Conservation (phyloP, 1,140 invertebrate genomes). For the Drosophila erecta region DNA sequence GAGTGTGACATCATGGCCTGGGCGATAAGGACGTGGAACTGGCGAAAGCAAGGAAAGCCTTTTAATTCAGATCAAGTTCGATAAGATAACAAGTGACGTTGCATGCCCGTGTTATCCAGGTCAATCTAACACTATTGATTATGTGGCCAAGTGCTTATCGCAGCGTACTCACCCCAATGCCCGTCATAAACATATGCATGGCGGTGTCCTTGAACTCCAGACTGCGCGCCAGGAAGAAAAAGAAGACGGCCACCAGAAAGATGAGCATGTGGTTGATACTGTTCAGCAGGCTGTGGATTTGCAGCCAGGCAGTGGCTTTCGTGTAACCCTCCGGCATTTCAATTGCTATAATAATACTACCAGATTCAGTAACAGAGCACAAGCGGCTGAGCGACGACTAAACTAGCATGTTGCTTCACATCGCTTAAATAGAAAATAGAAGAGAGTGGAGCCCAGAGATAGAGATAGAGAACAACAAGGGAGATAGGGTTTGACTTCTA, state of each 20-base stretch:
- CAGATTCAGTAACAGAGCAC: background rate
- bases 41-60: background rate
- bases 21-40: slow-evolving; percentile 77
- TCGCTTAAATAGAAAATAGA: slow-evolving; percentile 21
- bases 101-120: slow-evolving; percentile 7
- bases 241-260: slow-evolving; percentile 65
- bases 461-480: background rate
- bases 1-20: slow-evolving; percentile 82
- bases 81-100: slow-evolving; percentile 47
- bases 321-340: slow-evolving; percentile 49
- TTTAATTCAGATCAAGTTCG: background rate
- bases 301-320: slow-evolving; percentile 42
- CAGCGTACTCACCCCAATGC: slow-evolving; percentile 62
- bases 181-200: slow-evolving; percentile 78
- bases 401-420: slow-evolving; percentile 4
- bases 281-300: slow-evolving; percentile 74
- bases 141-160: background rate
- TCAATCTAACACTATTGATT: slow-evolving; percentile 17
- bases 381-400: slow-evolving; percentile 17
- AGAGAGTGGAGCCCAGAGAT: background rate
- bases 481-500: background rate
- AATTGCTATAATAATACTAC: background rate
- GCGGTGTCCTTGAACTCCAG: slow-evolving; percentile 75
- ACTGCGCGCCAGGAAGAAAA: slow-evolving; percentile 67
- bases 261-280: slow-evolving; percentile 79